A percentile compares a stretch with the other conserved stretches of the same genome.
phyloP scores from a whole-genome alignment of 2,888 invertebrate genomes.

The Germaria angustata region DNA sequence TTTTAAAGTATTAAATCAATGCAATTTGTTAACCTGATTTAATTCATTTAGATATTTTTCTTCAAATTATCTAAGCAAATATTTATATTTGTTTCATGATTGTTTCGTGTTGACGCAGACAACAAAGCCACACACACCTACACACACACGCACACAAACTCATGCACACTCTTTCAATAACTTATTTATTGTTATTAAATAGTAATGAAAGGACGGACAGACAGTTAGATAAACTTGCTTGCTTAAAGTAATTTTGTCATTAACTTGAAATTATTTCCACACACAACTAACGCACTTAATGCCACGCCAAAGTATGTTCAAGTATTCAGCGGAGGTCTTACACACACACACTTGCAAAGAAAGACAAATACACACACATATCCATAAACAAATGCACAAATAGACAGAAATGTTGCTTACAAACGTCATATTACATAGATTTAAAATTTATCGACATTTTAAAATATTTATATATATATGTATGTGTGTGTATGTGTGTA shows the following conservation, averaged over 20 bases:
- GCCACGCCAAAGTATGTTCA: constrained; percentile 57
- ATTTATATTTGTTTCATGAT: constrained; percentile 51
- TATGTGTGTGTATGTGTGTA: background rate
- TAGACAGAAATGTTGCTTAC: no score
- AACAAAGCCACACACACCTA: no score
- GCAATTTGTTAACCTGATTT: constrained; percentile 15
- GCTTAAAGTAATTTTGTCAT: constrained; percentile 73
- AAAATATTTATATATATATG: background rate
- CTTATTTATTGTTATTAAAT: constrained; percentile 58
- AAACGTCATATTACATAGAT: constrained; percentile 1
- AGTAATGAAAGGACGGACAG: constrained; percentile 17
- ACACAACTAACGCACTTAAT: constrained; percentile 65
- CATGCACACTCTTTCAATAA: background rate
- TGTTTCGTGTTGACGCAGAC: constrained; percentile 60
- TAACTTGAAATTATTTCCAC: constrained; percentile 77
- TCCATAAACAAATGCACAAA: background rate
- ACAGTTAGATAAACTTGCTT: constrained; percentile 37
- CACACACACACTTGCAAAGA: background rate
- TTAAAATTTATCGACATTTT: constrained; percentile 43
- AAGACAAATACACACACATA: no score
- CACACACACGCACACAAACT: background rate
- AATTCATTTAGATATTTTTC: constrained; percentile 33
- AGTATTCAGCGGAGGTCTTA: constrained; percentile 33
- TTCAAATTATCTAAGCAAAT: constrained; percentile 58
- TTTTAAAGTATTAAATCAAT: constrained; percentile 39